Percentiles rank a stretch among this genome's conserved stretches.
Conservation (phyloP, 2,888 invertebrate species). For the Sisyra terminalis region DNA sequence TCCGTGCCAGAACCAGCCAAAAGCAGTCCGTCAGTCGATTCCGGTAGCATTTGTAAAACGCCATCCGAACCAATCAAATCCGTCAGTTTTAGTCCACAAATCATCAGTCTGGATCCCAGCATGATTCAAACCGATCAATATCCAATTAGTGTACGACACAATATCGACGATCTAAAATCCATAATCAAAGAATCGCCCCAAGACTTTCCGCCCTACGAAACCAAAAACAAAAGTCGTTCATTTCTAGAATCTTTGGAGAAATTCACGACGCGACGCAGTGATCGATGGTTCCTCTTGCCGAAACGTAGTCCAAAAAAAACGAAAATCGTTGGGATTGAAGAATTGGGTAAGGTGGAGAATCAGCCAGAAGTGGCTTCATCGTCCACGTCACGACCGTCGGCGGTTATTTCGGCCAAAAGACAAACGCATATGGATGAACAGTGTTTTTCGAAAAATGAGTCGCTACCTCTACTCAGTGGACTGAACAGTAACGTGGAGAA, state of each 20-base stretch:
- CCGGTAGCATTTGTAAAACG: conserved; percentile 22
- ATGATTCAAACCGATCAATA: conserved; percentile 8
- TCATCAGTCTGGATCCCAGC: conserved; percentile 19
- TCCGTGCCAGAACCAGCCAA: conserved; percentile 16
- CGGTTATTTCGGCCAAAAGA: not conserved
- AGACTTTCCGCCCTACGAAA: conserved; percentile 12
- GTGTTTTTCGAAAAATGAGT: conserved; percentile 29
- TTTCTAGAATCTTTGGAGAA: conserved; percentile 2
- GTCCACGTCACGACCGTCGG: no score
- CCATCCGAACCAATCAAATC: conserved; percentile 20
- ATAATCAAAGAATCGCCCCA: conserved; percentile 16
- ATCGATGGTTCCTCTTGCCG: conserved; percentile 16
- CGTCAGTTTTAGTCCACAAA: conserved; percentile 28
- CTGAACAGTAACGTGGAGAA: conserved; percentile 23
- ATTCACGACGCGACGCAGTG: conserved; percentile 12
- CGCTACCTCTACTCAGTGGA: conserved; percentile 37
- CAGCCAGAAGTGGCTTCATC: conserved; percentile 2
- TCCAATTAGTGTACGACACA: conserved; percentile 13
- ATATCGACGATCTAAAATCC: conserved; percentile 4
- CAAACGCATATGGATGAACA: conserved; percentile 19
- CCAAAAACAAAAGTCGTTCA: conserved; percentile 6
- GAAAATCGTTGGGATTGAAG: conserved; percentile 13
- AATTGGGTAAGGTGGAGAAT: conserved; percentile 12
- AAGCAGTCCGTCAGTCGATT: conserved; percentile 20
- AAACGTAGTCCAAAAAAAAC: conserved; percentile 13